phyloP scores from a whole-genome alignment of 2,113 vertebrate genomes.

The Pygoscelis adeliae region DNA sequence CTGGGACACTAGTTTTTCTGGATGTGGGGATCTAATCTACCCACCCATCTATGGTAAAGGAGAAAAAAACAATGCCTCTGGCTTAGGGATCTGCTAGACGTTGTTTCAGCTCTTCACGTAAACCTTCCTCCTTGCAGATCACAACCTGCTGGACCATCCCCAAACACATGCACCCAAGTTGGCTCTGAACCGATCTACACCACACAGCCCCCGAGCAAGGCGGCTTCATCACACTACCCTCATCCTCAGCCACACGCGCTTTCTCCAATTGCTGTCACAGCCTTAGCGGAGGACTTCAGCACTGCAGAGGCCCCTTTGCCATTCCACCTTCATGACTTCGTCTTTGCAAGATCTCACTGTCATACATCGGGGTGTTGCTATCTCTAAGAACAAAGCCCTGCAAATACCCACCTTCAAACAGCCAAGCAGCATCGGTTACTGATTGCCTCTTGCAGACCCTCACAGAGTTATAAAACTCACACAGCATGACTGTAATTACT shows the following conservation, averaged over 20 bases:
- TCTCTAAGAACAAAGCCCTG: background rate
- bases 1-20: background rate
- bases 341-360: background rate
- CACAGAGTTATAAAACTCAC: rapidly evolving
- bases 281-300: background rate
- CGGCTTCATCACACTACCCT: background rate
- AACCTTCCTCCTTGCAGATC: background rate
- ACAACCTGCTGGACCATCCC: background rate
- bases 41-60: background rate
- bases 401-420: background rate
- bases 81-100: background rate
- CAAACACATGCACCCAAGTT: rapidly evolving
- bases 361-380: rapidly evolving
- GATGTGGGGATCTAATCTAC: background rate
- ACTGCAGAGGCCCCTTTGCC: background rate
- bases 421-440: background rate
- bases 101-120: background rate
- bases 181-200: background rate
- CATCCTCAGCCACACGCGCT: rapidly evolving
- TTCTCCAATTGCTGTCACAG: background rate
- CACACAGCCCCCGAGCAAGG: background rate
- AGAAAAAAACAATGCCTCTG: background rate
- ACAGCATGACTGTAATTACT: background rate
- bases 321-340: rapidly evolving
- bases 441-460: background rate